Evolutionary conservation across 2,888 invertebrate species (phyloP).

Genomic region (Eilema griseolum): DNA sequence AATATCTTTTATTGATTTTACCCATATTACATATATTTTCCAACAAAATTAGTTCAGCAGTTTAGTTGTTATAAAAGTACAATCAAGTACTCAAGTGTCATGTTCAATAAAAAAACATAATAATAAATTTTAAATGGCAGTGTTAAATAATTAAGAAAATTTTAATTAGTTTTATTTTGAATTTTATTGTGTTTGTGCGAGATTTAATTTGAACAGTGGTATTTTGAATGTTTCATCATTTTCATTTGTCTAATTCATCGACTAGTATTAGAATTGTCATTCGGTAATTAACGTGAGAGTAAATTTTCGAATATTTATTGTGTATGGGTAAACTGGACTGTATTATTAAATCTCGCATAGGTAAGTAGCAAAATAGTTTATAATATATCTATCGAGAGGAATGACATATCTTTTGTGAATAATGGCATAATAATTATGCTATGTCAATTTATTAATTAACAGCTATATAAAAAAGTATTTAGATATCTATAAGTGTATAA

Average conservation of each 20-base stretch:
- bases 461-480: slow-evolving; percentile 46
- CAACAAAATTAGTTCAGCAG: slow-evolving; percentile 37
- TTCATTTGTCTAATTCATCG: neutral
- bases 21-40: slow-evolving; percentile 6
- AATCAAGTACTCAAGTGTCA: slow-evolving; percentile 70
- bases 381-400: slow-evolving; percentile 54
- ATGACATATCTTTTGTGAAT: slow-evolving; percentile 72
- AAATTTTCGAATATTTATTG: neutral
- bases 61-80: slow-evolving; percentile 66
- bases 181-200: slow-evolving; percentile 40
- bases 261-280: neutral
- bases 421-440: slow-evolving; percentile 41
- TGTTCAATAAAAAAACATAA: slow-evolving; percentile 52
- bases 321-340: neutral
- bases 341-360: slow-evolving; percentile 37
- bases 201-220: slow-evolving; percentile 29
- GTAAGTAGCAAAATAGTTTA: slow-evolving; percentile 45
- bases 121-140: slow-evolving; percentile 43
- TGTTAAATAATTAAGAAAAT: slow-evolving; percentile 48
- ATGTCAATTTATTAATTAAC: slow-evolving; percentile 54
- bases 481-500: slow-evolving; percentile 44
- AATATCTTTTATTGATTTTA: slow-evolving; percentile 3
- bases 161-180: slow-evolving; percentile 45
- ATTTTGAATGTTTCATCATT: neutral
- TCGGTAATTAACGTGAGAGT: neutral